These are phyloP conservation scores for Dicaeum eximium DNA, from an alignment of 2,113 vertebrate genomes.

Conservation along the genomic window DNA sequence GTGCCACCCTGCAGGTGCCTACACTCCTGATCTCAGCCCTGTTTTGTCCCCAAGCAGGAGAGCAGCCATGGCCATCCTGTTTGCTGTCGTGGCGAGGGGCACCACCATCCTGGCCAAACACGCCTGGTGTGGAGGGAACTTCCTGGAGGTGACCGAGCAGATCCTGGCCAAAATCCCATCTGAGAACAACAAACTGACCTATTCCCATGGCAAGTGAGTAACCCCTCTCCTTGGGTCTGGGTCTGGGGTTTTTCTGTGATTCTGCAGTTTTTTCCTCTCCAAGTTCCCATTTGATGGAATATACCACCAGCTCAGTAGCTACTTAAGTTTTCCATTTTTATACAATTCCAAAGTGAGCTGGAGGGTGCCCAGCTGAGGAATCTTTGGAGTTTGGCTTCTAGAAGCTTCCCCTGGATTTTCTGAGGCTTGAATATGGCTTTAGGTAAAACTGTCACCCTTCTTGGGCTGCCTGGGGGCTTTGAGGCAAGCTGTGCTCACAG, in stretches of 20 bases:
- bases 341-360: background rate
- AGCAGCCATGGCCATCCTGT: slow-evolving; percentile 92
- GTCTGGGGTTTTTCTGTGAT: background rate
- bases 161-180: slow-evolving; percentile 95
- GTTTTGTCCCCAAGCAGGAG: slow-evolving; percentile 1
- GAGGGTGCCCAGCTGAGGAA: background rate
- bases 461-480: background rate
- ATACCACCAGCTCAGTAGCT: background rate
- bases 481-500: background rate
- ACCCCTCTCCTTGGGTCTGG: background rate
- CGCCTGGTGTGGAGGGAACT: slow-evolving; percentile 95
- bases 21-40: background rate
- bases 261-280: rapidly evolving
- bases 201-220: slow-evolving; percentile 92
- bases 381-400: background rate
- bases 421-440: background rate
- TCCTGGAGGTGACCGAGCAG: slow-evolving; percentile 97
- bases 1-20: background rate
- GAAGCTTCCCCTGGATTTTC: background rate
- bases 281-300: rapidly evolving
- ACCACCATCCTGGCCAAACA: slow-evolving; percentile 96
- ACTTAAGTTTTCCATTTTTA: rapidly evolving
- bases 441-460: background rate
- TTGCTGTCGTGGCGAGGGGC: slow-evolving; percentile 94
- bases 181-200: slow-evolving; percentile 97